Conservation (phyloP, 2,797 vertebrate genomes). For the Avahi laniger region DNA sequence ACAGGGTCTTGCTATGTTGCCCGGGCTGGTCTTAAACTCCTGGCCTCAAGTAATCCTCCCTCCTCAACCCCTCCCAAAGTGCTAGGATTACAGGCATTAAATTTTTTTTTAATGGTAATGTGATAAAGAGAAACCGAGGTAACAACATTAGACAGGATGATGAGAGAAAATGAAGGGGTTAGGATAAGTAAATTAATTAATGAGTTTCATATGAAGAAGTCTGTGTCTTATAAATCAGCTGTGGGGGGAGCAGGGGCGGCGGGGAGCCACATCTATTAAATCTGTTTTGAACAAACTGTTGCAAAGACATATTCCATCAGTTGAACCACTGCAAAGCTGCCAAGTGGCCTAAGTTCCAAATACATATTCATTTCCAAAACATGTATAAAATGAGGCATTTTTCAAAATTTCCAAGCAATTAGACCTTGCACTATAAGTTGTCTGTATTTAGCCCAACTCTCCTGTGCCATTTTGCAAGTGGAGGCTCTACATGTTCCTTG, state of each 20-base stretch:
- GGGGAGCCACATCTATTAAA: background rate
- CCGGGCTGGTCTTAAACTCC: background rate
- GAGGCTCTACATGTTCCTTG: accelerated
- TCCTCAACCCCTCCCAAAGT: background rate
- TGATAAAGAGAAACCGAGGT: background rate
- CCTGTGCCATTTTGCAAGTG: background rate
- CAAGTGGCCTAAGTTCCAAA: background rate
- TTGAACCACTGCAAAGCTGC: background rate
- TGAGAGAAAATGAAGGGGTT: slow-evolving; percentile 17
- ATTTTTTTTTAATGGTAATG: background rate
- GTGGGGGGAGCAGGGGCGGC: accelerated
- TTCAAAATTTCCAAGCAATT: slow-evolving; percentile 23
- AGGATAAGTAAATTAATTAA: background rate
- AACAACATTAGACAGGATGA: background rate
- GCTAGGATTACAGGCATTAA: background rate
- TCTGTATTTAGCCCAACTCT: background rate
- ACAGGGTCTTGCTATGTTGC: background rate
- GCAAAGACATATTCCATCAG: slow-evolving; percentile 19
- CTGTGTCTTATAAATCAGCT: background rate
- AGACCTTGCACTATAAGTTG: background rate
- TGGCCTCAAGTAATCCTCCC: background rate
- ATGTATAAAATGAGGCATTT: slow-evolving; percentile 31
- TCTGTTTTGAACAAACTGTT: background rate
- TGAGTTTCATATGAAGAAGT: background rate
- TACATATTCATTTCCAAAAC: background rate